Evolutionary conservation across 2,888 invertebrate genomes (phyloP).

Genomic region (Drosophila buzzatii): DNA sequence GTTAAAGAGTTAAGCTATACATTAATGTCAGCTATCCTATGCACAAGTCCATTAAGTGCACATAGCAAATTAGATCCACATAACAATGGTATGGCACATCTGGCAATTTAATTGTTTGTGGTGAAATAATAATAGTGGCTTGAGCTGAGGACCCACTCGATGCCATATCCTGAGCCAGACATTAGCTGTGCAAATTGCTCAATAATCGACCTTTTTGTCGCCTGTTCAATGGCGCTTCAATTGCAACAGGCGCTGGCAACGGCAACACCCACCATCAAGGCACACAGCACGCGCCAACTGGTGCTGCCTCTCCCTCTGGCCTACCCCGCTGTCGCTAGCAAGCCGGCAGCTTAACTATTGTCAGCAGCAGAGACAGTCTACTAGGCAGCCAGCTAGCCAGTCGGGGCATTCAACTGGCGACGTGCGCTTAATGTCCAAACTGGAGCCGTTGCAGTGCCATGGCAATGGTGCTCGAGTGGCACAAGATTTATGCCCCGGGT

Average conservation of each 20-base stretch:
- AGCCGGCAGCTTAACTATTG: conserved; percentile 70
- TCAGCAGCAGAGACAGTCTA: conserved; percentile 47
- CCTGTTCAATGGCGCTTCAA: conserved; percentile 62
- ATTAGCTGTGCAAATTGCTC: conserved; percentile 56
- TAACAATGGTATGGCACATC: neutral
- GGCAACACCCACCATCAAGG: conserved; percentile 29
- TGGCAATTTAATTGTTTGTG: conserved; percentile 10
- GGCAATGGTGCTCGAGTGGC: conserved; percentile 46
- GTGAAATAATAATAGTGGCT: neutral
- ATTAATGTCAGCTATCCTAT: neutral
- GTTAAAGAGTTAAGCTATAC: neutral
- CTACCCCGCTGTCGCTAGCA: conserved; percentile 26
- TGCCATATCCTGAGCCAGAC: conserved; percentile 31
- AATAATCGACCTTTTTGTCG: conserved; percentile 65
- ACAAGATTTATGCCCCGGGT: conserved; percentile 61
- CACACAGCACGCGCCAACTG: conserved; percentile 57
- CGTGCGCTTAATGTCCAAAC: conserved; percentile 74
- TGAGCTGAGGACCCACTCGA: conserved; percentile 3
- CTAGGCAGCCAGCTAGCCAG: conserved; percentile 43
- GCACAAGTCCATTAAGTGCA: neutral
- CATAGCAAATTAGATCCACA: conserved; percentile 1
- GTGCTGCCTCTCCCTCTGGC: conserved; percentile 3
- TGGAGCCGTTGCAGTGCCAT: conserved; percentile 28
- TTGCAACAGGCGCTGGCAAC: conserved; percentile 47
- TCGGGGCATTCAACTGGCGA: conserved; percentile 52